Evolutionary conservation across 2,113 vertebrate species (phyloP), one percentile per base, ranked within the genome.

Genomic region (Brachirus orientalis): DNA sequence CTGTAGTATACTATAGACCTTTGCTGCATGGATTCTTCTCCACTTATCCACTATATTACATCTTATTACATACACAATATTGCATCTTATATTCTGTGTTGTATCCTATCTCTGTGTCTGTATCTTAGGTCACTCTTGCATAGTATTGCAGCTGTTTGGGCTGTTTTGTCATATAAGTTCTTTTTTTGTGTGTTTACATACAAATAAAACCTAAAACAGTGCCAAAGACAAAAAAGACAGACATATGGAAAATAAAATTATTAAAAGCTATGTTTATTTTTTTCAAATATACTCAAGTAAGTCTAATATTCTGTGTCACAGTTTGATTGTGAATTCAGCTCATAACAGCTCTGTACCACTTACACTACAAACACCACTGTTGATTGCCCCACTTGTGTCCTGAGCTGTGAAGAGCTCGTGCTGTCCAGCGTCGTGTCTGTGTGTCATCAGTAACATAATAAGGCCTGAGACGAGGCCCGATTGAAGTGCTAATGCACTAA

Each of bases 401-500:
- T 28, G 37, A 69, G 61, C 38, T 41, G 48, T 36, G 51, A 12
- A 10, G 43, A 16, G 52, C 12, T 44, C 35, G 63, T 69, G 36
- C 59, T 2, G 38, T 45, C 35, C 36, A 28, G 41, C 37, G 8
- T 47, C 43, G 10, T 47, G 47, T 71, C 46, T 65, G 10, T 9
- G 35, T 37, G 60, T 43, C 50, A 0, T 80, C 66, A 19, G 56
- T 18, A 47, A 33, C 33, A 45, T 63, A 64, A 72, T 22, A 33
- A 72, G 33, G 1, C 8, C 28, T n/a, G 19, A 43, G 68, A 44
- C n/a, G 20, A 66, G 19, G 35, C 47, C 28, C 36, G 18, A 84
- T 77, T 88, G 78, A 86, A 82, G 67, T 80, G 85, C 53, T 85
- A 75, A 89, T 82, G 46, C 45, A 2, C 68, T 82, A 50, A 18